phyloP scores from a whole-genome alignment of 2,888 invertebrate genomes.

The Cephus runcator region DNA sequence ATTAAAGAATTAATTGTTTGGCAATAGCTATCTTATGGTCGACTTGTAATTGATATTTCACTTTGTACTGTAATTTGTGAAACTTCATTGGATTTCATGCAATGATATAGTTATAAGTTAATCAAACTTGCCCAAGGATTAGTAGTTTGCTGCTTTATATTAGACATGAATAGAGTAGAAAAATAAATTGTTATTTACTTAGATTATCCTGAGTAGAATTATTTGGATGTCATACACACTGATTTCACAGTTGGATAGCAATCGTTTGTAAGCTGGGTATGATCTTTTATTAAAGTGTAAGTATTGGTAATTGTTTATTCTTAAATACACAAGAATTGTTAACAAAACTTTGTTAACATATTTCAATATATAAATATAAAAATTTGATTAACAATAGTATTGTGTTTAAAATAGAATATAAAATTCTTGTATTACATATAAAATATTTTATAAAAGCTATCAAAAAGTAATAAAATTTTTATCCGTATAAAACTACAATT shows the following conservation, averaged over 20 bases:
- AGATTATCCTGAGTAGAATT: neutral
- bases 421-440: constrained; percentile 2
- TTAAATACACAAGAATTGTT: neutral
- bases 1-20: neutral
- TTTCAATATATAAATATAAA: neutral
- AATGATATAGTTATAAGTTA: too few relatives aligned
- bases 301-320: neutral
- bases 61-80: neutral
- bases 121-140: too few relatives aligned
- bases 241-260: too few relatives aligned
- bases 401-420: constrained; percentile 3
- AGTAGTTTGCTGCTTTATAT: neutral
- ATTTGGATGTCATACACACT: too few relatives aligned
- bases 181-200: neutral
- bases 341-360: neutral
- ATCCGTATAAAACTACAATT: neutral
- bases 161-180: neutral
- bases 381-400: constrained; percentile 3
- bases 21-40: neutral
- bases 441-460: neutral
- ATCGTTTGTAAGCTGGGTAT: too few relatives aligned
- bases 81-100: neutral
- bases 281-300: too few relatives aligned
- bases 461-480: neutral
- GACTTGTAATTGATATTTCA: neutral